Conservation (phyloP, 2,113 vertebrate genomes). For the Cololabis saira region DNA sequence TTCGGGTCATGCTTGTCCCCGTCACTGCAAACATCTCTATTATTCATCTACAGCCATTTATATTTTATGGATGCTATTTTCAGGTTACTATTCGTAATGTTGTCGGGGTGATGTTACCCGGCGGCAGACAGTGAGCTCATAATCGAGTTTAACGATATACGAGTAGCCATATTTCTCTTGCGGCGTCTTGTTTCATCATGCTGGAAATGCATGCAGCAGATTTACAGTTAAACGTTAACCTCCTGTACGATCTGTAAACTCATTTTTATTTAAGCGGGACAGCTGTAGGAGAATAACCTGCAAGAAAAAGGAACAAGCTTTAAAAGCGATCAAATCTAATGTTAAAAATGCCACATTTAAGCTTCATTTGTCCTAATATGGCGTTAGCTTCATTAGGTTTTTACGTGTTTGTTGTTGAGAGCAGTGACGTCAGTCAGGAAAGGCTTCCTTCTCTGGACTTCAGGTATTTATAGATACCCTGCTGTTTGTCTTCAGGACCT, state of each 20-base stretch:
- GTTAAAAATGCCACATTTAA: background rate
- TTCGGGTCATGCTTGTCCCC: constrained; percentile 46
- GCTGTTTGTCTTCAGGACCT: constrained; percentile 59
- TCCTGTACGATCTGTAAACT: background rate
- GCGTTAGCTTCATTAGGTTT: too few relatives aligned
- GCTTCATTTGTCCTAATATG: background rate
- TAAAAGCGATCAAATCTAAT: background rate
- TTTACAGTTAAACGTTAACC: constrained; percentile 20
- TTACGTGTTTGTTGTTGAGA: constrained; percentile 49
- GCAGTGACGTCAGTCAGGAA: constrained; percentile 62
- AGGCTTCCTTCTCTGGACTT: constrained; percentile 74
- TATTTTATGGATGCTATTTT: constrained; percentile 69
- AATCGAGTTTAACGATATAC: constrained; percentile 39
- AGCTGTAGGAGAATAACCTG: background rate
- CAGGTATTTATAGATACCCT: constrained; percentile 72
- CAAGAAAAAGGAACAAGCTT: background rate
- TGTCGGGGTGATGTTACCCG: constrained; percentile 26
- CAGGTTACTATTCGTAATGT: constrained; percentile 49
- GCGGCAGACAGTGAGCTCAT: constrained; percentile 54
- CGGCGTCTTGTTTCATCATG: constrained; percentile 34
- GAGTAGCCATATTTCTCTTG: constrained; percentile 34
- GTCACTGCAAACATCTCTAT: constrained; percentile 53
- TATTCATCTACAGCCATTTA: constrained; percentile 68
- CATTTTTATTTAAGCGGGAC: constrained; percentile 5
- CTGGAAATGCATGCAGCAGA: constrained; percentile 11